phyloP scores from a whole-genome alignment of 2,797 vertebrate genomes.

The Sphenodon punctatus region DNA sequence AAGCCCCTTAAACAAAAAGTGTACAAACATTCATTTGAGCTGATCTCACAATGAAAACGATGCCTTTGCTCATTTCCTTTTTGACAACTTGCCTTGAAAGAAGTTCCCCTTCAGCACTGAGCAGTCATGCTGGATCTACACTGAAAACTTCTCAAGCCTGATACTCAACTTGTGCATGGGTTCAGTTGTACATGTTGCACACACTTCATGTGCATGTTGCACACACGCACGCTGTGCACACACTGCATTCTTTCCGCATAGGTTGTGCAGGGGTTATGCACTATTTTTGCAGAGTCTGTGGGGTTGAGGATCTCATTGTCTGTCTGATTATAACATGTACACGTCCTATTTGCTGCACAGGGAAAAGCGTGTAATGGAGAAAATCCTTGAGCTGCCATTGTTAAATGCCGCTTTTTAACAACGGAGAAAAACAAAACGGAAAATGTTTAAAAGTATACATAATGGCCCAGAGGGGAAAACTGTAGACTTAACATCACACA shows the following conservation, averaged over 20 bases:
- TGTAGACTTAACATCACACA: neutral
- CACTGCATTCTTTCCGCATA: too few relatives aligned
- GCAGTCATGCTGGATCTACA: neutral
- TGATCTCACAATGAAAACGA: neutral
- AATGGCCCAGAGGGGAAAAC: neutral
- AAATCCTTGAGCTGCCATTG: neutral
- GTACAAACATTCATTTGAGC: neutral
- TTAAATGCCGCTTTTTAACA: neutral
- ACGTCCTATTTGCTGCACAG: accelerated
- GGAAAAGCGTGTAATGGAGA: neutral
- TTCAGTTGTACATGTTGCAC: too few relatives aligned
- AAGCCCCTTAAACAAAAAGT: neutral
- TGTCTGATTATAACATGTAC: neutral
- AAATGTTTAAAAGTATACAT: neutral
- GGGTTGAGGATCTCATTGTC: too few relatives aligned
- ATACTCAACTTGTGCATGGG: too few relatives aligned
- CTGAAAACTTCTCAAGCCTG: too few relatives aligned
- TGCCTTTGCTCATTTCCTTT: neutral
- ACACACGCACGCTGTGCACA: too few relatives aligned
- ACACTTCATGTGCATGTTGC: too few relatives aligned
- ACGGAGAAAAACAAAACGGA: neutral
- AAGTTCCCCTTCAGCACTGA: neutral
- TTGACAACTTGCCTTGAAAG: neutral
- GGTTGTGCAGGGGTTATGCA: too few relatives aligned
- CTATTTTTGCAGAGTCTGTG: too few relatives aligned